Evolutionary conservation across 2,888 invertebrate species (phyloP).

Genomic region (Leptopilina drosophilae): DNA sequence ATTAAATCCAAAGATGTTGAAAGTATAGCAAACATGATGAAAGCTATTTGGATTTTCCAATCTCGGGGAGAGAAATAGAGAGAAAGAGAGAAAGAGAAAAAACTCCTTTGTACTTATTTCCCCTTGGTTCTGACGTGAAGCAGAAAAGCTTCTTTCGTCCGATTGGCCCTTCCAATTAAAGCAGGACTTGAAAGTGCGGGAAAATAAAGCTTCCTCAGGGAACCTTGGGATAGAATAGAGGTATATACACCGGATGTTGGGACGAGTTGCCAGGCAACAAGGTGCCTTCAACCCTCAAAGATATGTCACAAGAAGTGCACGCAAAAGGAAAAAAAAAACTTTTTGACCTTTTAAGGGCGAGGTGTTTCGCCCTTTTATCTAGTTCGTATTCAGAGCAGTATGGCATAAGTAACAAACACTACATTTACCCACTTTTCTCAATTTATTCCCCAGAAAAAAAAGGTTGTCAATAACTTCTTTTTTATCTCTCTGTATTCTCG

Average conservation of each 20-base stretch:
- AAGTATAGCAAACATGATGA: neutral
- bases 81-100: neutral
- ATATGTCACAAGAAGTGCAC: slow-evolving; percentile 50
- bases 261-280: slow-evolving; percentile 57
- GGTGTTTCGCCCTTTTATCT: slow-evolving; percentile 44
- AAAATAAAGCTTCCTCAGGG: slow-evolving; percentile 52
- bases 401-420: neutral
- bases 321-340: slow-evolving; percentile 60
- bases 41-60: neutral
- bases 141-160: slow-evolving; percentile 10
- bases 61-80: neutral
- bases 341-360: slow-evolving; percentile 68
- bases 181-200: slow-evolving; percentile 12
- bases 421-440: too few species aligned
- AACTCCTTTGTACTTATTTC: slow-evolving; percentile 11
- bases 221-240: slow-evolving; percentile 48
- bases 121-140: neutral
- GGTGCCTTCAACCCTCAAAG: slow-evolving; percentile 49
- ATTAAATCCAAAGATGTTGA: neutral
- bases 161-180: slow-evolving; percentile 35
- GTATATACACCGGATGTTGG: slow-evolving; percentile 25
- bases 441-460: neutral
- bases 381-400: slow-evolving; percentile 39
- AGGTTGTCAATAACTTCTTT: neutral
- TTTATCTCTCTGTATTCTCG: neutral